Base-by-base conservation (phyloP, 1,140 invertebrate species). In the Coptotermes formosanus region DNA sequence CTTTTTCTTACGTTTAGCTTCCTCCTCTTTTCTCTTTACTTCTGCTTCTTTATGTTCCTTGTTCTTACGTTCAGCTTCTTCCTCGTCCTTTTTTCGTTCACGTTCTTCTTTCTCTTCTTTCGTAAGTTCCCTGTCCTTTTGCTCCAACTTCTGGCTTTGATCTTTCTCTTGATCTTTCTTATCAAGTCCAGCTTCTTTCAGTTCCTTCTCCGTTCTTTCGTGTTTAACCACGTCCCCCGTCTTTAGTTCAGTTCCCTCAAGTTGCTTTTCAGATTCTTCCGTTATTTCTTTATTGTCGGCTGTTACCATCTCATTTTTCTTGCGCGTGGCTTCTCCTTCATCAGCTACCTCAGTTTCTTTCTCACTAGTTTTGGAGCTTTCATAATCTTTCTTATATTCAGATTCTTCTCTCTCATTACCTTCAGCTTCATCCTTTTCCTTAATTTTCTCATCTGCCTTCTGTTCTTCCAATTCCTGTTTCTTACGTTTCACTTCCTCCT, bases 261-360 rank as follows among this genome's bases (percentile, higher is more conserved):
- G 19, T 7, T 64, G 86, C 84, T 88, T 87, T 81, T 86, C 86
- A 84, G 55, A 14, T 86, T 88, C 88, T 88, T 87, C 86, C 86
- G 85, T 87, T 88, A 69, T 38, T 88, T 84, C 88, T 88, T 86
- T 69, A 87, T 87, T n/a, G n/a, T 89, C 85, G 75, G 88, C 83
- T 82, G 3, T 59, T 86, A 86, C 83, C 82, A 87, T 38, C 84
- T 88, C 83, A 75, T 86, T 82, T 48, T 86, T 87, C 86, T 88
- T 69, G 64, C 86, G 86, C 82, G 87, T 69, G 23, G 84, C 82
- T 84, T 86, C 86, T 82, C 87, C 81, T 85, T 86, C 82, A 83
- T 48, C 38, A 43, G 32, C 45, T 84, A 55, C 59, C 19, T 64
- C 59, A 6, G 21, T 52, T 84, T 25, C 8, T 89, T 86, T 59